Evolutionary conservation across 2,888 invertebrate genomes (phyloP), one percentile per base, ranked within the genome.

Genomic region (Tuta absoluta): DNA sequence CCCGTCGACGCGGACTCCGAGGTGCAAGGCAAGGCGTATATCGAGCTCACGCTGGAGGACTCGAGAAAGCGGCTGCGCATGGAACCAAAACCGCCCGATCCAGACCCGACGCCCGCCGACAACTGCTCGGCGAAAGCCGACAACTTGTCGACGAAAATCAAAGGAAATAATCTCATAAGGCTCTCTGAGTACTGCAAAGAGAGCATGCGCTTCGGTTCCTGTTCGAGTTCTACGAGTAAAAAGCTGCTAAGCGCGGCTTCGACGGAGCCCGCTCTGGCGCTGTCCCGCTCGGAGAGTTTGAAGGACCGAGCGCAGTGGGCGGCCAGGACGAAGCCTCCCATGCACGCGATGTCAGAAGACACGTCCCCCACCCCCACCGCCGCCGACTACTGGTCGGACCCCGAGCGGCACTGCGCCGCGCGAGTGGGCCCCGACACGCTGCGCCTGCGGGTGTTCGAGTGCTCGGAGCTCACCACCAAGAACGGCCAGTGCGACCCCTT

Each of bases 401-500:
- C 90, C 65, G 91, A 91, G 78, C 78, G 91, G 67, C 91, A 91
- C 74, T 90, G 87, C 76, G 82, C 90, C 37, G 88, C 89, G 63
- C 88, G 88, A 68, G 85, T 82, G 57, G 87, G 89, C 3, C 89
- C 88, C 72, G 92, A 92, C 78, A 90, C 89, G 64, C 74, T 92
- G 56, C 91, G 93, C 65, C 93, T 95, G 70, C 93, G 95, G 71
- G 95, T 98, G 67, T 93, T 95, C 71, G 97, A 97, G 87, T 98
- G 97, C 87, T 94, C 95, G 70, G 97, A 98, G 86, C 93, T 98
- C 82, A 96, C 97, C 69, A 95, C 97, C 72, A 96, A 96, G 84
- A 97, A 96, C 87, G 97, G 97, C 75, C 95, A 96, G 76, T 98
- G 98, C 92, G 98, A 98, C 90, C 97, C 98, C 14, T 98, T 95